Evolutionary conservation across 2,113 vertebrate species (phyloP), one percentile per base, ranked within the genome.

Genomic region (Brachionichthys hirsutus): DNA sequence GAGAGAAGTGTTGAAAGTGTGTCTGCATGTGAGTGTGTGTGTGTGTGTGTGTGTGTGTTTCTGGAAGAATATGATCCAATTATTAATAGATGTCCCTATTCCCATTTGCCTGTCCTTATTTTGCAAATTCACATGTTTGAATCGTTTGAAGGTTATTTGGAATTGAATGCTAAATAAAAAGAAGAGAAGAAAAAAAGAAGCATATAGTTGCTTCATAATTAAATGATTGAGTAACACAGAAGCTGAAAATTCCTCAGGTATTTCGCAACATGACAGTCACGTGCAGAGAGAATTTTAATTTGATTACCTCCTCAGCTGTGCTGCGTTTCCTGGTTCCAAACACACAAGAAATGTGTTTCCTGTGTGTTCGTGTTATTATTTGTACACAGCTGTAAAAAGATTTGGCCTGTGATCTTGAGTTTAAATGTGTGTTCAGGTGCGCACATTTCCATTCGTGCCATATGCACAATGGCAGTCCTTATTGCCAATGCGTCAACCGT

Each of bases 1-100:
- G 89, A 81, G 89, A 86, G 80, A 51, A 34, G 85, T 68, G 87
- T 85, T 92, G 73, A 62, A 77, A 19, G 62, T 73, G 77, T 62
- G 49, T 22, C 30, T 42, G 65, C 48, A 43, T 67, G n/a, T n/a
- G n/a, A n/a, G 57, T 52, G 53, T 70, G 30, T 35, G 44, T 62
- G 51, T 49, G n/a, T 55, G 54, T 68, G 82, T 20, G 85, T 86
- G 84, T 83, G 61, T 69, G 24, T 54, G 66, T 43, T 59, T 78
- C 63, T 62, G 53, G 66, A 68, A 65, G 61, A 85, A 76, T 73
- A 77, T 71, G 69, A 79, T 86, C 62, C 67, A 80, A 77, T 82
- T 82, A 81, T 65, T 73, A 79, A 78, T 67, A 67, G 79, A 66
- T 78, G 62, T 74, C 74, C 56, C 62, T 63, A 54, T 60, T 52